Evolutionary conservation across 2,797 vertebrate species (phyloP).

Genomic region (Simalia tracyae): DNA sequence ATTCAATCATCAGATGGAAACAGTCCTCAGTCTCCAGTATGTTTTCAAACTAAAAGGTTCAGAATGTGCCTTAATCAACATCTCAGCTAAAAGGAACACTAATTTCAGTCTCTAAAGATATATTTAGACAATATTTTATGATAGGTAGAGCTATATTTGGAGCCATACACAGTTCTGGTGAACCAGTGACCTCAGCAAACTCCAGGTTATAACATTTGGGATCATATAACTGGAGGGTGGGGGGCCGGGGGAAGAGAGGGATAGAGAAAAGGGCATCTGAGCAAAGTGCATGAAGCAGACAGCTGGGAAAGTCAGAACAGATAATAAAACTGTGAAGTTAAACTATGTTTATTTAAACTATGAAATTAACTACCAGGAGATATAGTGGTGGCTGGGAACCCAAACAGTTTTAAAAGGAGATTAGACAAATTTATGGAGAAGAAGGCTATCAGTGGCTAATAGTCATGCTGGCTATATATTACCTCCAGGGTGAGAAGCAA

Average conservation of each 20-base stretch:
- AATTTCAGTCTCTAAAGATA: no score
- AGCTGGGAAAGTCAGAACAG: background rate
- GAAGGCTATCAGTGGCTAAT: background rate
- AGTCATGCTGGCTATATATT: background rate
- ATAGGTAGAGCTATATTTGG: background rate
- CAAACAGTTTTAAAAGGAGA: background rate
- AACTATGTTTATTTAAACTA: background rate
- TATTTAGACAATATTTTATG: background rate
- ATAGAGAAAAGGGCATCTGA: background rate
- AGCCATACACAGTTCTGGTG: background rate
- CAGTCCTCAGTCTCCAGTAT: background rate
- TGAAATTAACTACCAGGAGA: background rate
- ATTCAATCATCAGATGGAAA: background rate
- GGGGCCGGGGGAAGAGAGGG: background rate
- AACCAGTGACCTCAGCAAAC: background rate
- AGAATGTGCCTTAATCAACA: background rate
- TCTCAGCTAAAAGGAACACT: background rate
- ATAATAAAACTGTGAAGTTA: background rate
- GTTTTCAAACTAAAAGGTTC: background rate
- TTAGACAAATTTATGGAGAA: background rate
- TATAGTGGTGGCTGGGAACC: no score
- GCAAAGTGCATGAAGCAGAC: background rate
- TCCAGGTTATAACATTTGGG: background rate
- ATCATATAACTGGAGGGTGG: background rate
- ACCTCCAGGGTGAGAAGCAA: background rate